These are phyloP conservation scores for Bellardia bayeri DNA, from an alignment of 2,888 invertebrate species.

Conservation along the genomic window DNA sequence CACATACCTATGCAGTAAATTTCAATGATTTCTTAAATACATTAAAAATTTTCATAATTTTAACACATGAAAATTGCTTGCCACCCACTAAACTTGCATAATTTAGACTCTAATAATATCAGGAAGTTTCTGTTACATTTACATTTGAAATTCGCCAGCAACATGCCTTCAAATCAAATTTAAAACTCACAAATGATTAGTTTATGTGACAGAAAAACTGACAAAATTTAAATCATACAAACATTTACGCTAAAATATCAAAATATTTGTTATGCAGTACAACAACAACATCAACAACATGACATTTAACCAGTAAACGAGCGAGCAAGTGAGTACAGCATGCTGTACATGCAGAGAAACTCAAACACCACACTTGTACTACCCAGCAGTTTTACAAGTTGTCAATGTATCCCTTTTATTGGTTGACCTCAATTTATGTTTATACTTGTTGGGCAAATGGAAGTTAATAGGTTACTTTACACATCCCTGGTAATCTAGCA, in stretches of 20 bases:
- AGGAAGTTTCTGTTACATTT: constrained; percentile 30
- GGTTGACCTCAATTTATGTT: too few species aligned
- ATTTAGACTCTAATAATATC: constrained; percentile 30
- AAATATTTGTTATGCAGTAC: constrained; percentile 36
- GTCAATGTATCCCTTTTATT: not conserved
- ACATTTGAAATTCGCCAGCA: constrained; percentile 36
- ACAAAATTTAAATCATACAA: constrained; percentile 41
- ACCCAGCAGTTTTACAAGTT: not conserved
- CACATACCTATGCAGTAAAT: too few species aligned
- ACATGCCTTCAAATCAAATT: constrained; percentile 42
- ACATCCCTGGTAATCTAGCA: too few species aligned
- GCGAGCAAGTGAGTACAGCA: not conserved
- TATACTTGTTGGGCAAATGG: too few species aligned
- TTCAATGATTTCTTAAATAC: not conserved
- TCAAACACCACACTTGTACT: constrained; percentile 3
- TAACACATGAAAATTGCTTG: not conserved
- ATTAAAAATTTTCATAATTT: not conserved
- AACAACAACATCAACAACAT: constrained; percentile 21
- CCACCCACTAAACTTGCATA: not conserved
- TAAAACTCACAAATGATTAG: constrained; percentile 54
- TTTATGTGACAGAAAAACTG: constrained; percentile 56
- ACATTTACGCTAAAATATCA: not conserved
- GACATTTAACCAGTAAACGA: constrained; percentile 41
- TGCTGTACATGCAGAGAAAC: constrained; percentile 9
- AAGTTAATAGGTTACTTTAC: too few species aligned